Evolutionary conservation across 1,140 invertebrate species (phyloP).

Genomic region (Charaxes varanes): DNA sequence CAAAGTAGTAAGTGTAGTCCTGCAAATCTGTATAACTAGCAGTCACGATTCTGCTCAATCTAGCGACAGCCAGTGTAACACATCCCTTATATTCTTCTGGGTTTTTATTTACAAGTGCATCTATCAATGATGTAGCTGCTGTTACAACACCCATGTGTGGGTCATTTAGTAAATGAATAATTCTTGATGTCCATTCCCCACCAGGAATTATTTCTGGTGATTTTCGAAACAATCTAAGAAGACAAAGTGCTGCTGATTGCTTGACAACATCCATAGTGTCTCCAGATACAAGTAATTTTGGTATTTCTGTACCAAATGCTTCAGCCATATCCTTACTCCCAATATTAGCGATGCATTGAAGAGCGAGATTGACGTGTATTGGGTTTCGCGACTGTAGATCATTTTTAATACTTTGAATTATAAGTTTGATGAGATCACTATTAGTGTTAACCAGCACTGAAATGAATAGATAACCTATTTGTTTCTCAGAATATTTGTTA

Average conservation of each 20-base stretch:
- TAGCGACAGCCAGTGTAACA: constrained; percentile 97
- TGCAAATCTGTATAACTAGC: constrained; percentile 98
- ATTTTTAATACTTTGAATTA: constrained; percentile 99
- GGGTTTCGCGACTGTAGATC: constrained; percentile 98
- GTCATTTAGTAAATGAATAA: constrained; percentile 99
- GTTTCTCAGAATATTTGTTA: constrained; percentile 99
- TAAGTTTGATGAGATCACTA: constrained; percentile 98
- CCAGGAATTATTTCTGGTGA: constrained; percentile 96
- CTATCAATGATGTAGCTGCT: constrained; percentile 97
- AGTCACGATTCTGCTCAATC: constrained; percentile 97
- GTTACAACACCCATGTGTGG: constrained; percentile 99
- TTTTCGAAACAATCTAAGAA: constrained; percentile 94
- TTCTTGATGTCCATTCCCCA: constrained; percentile 98
- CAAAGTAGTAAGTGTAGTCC: constrained; percentile 99
- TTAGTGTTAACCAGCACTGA: constrained; percentile 99
- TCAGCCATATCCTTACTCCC: constrained; percentile 99
- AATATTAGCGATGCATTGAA: constrained; percentile 99
- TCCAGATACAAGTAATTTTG: constrained; percentile 97
- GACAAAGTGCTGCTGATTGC: constrained; percentile 97
- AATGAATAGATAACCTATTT: constrained; percentile 99
- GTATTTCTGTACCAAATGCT: constrained; percentile 98
- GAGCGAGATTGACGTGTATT: constrained; percentile 98
- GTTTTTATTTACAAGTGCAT: constrained; percentile 98
- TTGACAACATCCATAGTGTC: constrained; percentile 99
- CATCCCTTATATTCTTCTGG: constrained; percentile 99